Evolutionary conservation across 2,888 invertebrate species (phyloP).

Genomic region (Hydropsyche betteni): DNA sequence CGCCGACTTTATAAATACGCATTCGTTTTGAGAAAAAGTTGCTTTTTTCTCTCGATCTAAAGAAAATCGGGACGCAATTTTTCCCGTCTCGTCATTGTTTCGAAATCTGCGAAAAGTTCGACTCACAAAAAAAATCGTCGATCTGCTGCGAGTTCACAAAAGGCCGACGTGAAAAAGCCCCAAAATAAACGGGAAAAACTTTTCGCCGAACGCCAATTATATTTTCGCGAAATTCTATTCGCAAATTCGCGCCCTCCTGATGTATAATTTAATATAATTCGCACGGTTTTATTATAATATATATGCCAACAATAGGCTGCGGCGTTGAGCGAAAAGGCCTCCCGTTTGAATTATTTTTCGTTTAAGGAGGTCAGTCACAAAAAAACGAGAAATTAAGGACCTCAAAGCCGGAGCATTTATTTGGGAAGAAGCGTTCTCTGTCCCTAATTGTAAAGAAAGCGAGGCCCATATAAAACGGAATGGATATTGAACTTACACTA

Average conservation of each 20-base stretch:
- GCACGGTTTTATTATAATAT: background rate
- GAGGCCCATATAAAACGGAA: constrained; percentile 1
- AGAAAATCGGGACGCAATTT: background rate
- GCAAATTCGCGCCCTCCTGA: background rate
- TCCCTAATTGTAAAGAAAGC: constrained; percentile 5
- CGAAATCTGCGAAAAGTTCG: background rate
- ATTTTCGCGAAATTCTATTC: constrained; percentile 6
- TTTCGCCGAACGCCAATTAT: constrained; percentile 19
- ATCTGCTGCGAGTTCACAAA: background rate
- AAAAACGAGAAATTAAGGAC: constrained; percentile 6
- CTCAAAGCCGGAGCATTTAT: constrained; percentile 1
- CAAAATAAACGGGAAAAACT: constrained; percentile 23
- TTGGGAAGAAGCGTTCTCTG: background rate
- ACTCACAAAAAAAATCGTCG: constrained; percentile 2
- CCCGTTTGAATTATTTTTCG: background rate
- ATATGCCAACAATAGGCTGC: background rate
- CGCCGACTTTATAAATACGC: background rate
- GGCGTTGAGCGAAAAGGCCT: background rate
- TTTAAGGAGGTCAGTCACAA: background rate
- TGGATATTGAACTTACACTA: constrained; percentile 26
- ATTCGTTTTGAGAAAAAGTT: no score
- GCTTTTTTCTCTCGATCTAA: no score
- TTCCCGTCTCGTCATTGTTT: background rate
- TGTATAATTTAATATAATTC: background rate
- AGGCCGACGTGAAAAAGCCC: background rate